A percentile compares a stretch with the other conserved stretches of the same genome.
Evolutionary conservation across 1,140 invertebrate species (phyloP).

Genomic region (Sipha flava): DNA sequence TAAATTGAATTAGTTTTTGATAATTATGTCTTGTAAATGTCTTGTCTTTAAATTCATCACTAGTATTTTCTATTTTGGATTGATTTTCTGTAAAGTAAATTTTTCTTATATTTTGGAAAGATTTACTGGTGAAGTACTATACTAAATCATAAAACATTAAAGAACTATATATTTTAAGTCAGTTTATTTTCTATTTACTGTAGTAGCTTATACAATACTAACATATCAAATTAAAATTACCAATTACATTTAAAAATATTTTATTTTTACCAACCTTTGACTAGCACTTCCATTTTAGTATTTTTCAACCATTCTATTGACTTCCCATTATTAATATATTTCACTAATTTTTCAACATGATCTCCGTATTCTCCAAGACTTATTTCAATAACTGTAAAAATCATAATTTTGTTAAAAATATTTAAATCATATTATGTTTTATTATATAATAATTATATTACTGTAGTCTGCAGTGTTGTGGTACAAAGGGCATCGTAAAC

Average conservation of each 20-base stretch:
- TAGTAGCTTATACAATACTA: no score
- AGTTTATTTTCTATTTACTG: no score
- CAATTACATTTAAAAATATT: background rate
- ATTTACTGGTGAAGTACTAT: background rate
- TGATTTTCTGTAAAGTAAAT: background rate
- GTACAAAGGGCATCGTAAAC: constrained; percentile 53
- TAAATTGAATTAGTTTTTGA: background rate
- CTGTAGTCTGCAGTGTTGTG: constrained; percentile 61
- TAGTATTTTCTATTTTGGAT: background rate
- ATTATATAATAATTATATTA: constrained; percentile 39
- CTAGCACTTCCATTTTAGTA: background rate
- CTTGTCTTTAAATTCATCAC: background rate
- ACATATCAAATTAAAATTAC: background rate
- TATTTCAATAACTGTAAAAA: constrained; percentile 60
- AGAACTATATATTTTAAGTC: no score
- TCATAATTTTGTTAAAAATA: background rate
- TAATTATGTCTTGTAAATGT: background rate
- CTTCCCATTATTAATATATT: constrained; percentile 53
- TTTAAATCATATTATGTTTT: background rate
- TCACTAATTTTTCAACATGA: constrained; percentile 54
- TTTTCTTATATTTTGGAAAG: background rate
- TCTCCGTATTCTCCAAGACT: constrained; percentile 63
- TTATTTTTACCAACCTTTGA: background rate
- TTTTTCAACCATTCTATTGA: constrained; percentile 45
- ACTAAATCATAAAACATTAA: background rate